A percentile compares a stretch with the other conserved stretches of the same genome.
Evolutionary conservation across 92 coral and sea anemone genomes (phyloP).

Genomic region (Zoanthus sociatus): DNA sequence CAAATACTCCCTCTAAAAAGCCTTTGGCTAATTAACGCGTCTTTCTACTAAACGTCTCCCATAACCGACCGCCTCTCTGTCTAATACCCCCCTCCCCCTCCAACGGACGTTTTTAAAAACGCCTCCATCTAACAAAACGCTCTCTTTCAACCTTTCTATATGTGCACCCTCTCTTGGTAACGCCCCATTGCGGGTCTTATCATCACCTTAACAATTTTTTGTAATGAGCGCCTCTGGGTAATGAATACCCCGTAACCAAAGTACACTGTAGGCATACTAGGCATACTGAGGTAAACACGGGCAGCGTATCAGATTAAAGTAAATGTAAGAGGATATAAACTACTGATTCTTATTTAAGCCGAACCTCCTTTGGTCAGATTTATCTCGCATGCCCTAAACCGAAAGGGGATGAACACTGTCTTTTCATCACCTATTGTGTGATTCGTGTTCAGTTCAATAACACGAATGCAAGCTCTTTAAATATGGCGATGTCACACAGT

Average conservation of each 20-base stretch:
- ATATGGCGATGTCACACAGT: constrained; percentile 35
- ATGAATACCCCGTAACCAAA: constrained; percentile 39
- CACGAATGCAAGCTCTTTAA: constrained; percentile 22
- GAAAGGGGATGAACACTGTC: constrained; percentile 32
- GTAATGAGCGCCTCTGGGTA: constrained; percentile 33
- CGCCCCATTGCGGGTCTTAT: constrained; percentile 30
- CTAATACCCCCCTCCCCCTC: constrained; percentile 18
- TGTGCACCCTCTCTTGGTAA: constrained; percentile 33
- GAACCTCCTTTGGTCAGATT: constrained; percentile 28
- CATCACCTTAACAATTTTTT: constrained; percentile 24
- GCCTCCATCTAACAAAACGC: constrained; percentile 32
- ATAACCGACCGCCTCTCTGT: constrained; percentile 30
- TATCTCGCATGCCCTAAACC: constrained; percentile 26
- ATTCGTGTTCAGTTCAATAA: constrained; percentile 33
- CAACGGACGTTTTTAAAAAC: constrained; percentile 24
- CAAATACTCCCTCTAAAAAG: not conserved
- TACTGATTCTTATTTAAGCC: constrained; percentile 29
- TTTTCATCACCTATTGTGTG: constrained; percentile 30
- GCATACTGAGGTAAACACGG: constrained; percentile 25
- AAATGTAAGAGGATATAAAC: constrained; percentile 27
- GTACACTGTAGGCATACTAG: constrained; percentile 37
- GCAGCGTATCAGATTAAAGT: constrained; percentile 30
- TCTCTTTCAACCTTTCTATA: constrained; percentile 25
- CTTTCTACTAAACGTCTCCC: constrained; percentile 33
- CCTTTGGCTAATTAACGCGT: constrained; percentile 27